A percentile compares a stretch with the other conserved stretches of the same genome.
phyloP scores from a whole-genome alignment of 2,888 invertebrate genomes.

The Drosophila pseudotalamancana region DNA sequence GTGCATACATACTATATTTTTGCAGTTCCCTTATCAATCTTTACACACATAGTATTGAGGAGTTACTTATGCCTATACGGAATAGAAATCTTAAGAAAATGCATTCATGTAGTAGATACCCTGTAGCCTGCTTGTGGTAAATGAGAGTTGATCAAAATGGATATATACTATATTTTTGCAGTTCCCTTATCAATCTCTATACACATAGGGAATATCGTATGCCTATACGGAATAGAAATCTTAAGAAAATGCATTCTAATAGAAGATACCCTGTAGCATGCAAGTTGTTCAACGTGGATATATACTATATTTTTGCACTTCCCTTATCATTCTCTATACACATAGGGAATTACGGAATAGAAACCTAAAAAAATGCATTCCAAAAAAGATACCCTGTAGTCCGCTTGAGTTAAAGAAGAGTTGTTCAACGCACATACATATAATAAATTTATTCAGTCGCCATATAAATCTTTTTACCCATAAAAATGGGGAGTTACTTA shows the following conservation, averaged over 20 bases:
- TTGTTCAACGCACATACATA: too few species aligned
- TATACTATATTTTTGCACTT: not conserved
- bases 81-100: too few species aligned
- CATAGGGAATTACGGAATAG: not conserved
- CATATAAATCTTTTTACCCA: conserved; percentile 6
- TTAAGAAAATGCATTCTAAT: too few species aligned
- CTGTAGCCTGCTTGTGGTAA: not conserved
- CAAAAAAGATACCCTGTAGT: not conserved
- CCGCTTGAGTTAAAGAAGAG: not conserved
- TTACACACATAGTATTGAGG: not conserved
- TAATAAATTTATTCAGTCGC: not conserved
- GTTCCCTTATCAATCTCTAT: not conserved
- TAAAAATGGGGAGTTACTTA: not conserved
- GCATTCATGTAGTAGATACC: too few species aligned
- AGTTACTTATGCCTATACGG: not conserved
- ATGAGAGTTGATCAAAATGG: not conserved
- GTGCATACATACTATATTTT: not conserved
- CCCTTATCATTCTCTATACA: conserved; percentile 1
- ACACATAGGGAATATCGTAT: not conserved
- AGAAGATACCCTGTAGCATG: not conserved
- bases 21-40: not conserved
- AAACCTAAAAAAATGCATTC: too few species aligned
- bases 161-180: not conserved
- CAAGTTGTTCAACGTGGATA: too few species aligned
- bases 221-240: not conserved